These are phyloP conservation scores for Paedocypris sp. DNA, from an alignment of 2,113 vertebrate genomes.

Conservation along the genomic window DNA sequence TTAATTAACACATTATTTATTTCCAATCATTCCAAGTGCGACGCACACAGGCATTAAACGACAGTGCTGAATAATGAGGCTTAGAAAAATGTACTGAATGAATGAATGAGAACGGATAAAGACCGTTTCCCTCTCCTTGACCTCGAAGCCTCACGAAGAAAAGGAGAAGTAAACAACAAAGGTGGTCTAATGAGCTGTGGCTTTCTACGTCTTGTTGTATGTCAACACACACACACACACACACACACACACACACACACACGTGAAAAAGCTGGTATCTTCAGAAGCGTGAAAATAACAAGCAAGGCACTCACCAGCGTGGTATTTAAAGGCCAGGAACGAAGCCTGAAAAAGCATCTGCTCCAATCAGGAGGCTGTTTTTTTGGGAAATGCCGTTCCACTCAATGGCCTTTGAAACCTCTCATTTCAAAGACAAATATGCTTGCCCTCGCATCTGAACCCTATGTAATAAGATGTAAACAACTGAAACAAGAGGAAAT, in stretches of 20 bases:
- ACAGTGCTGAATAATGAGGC: no score
- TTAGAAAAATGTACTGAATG: background rate
- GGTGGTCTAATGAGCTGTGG: background rate
- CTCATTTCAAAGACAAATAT: conserved; percentile 34
- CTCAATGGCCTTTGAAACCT: conserved; percentile 22
- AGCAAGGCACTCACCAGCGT: conserved; percentile 11
- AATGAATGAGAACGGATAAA: background rate
- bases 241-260: background rate
- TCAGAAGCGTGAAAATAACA: conserved; percentile 28
- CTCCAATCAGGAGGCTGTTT: background rate
- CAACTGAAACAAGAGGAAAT: background rate
- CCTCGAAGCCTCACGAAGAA: background rate
- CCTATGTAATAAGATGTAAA: conserved; percentile 22
- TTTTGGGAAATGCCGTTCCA: conserved; percentile 16
- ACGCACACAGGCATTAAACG: no score
- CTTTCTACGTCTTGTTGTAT: conserved; percentile 9
- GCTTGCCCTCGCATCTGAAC: conserved; percentile 29
- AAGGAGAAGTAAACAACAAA: background rate
- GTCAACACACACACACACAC: no score
- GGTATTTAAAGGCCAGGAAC: conserved; percentile 33
- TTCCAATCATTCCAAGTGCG: no score
- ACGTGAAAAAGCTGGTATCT: background rate
- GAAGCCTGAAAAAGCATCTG: background rate
- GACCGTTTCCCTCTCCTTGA: background rate
- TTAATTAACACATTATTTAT: no score